Base-by-base conservation (phyloP, 1,140 invertebrate genomes). In the Drosophila carrolli region DNA sequence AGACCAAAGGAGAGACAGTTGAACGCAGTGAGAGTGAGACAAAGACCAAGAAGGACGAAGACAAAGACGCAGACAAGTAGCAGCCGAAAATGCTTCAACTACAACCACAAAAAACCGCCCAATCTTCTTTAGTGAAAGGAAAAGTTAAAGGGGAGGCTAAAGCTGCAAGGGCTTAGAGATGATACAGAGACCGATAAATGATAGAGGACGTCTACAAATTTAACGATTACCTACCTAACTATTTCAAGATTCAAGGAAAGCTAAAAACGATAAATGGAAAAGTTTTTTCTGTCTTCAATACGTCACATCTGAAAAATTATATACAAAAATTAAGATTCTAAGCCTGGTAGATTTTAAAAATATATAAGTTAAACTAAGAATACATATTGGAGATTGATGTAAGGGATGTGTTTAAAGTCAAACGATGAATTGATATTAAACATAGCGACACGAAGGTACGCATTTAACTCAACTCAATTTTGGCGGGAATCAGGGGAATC, bases 51-150 rank as follows among this genome's bases (percentile, higher is more conserved):
- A n/a, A 59, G 53, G 41, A 27, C 32, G 9, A 62, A 62, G 50
- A 57, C 46, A 56, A 53, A 63, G 58, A 58, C 44, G 54, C 41
- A 60, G 57, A 54, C 78, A 59, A 65, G 62, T 55, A 54, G 48
- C 65, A 74, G 73, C 41, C 47, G 29, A 81, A 82, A 85, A 62
- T 78, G 77, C 63, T 75, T 71, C 50, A 68, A 73, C 44, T 23
- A 58, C 6, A 23, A 14, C 53, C 16, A 35, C 6, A 43, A 35
- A 35, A 60, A 56, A 56, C 23, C 27, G 1, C n/a, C 46, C 9
- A 86, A 65, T 72, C 55, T 63, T 74, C 83, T n/a, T 55, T 11
- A 73, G 80, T 59, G 71, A 79, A 79, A 79, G 75, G 75, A 85
- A 86, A 88, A 82, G 70, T 75, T 73, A 29, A 40, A 14, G 9